phyloP scores from a whole-genome alignment of 1,140 invertebrate genomes.

The Cephus cinctus region DNA sequence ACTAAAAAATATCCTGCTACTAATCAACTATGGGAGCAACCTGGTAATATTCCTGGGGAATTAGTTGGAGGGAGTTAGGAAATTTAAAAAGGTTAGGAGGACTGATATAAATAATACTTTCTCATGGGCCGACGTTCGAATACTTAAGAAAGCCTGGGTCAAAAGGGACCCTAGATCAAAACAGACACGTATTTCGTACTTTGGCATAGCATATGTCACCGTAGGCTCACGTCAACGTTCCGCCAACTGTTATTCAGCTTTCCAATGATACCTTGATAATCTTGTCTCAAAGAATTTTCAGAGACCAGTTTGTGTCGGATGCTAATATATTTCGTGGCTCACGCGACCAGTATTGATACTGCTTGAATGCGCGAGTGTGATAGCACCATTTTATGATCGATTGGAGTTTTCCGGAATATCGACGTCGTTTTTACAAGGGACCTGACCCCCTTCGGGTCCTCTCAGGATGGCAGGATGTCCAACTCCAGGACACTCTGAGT shows the following conservation, averaged over 20 bases:
- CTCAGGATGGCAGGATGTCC: slow-evolving; percentile 51
- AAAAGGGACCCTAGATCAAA: slow-evolving; percentile 32
- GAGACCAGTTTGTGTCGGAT: neutral
- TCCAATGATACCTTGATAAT: no score
- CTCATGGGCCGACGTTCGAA: slow-evolving; percentile 16
- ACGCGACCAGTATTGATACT: neutral
- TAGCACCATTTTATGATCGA: neutral
- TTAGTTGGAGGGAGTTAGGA: no score
- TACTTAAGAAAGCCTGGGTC: slow-evolving; percentile 25
- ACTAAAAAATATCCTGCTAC: neutral
- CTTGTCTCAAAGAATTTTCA: neutral
- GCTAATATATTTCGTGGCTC: neutral
- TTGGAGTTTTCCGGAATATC: neutral
- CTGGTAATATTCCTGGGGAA: no score
- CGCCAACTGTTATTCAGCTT: no score
- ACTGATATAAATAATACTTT: slow-evolving; percentile 40
- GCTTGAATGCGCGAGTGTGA: neutral
- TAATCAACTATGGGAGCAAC: slow-evolving; percentile 5
- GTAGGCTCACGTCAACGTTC: no score
- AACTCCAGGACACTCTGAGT: slow-evolving; percentile 46
- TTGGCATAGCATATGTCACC: no score
- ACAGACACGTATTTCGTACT: no score
- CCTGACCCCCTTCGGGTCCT: slow-evolving; percentile 13
- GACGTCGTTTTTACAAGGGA: neutral
- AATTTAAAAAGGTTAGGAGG: no score